These are phyloP conservation scores for Ochropacha duplaris DNA, from an alignment of 2,888 invertebrate species.

Conservation along the genomic window DNA sequence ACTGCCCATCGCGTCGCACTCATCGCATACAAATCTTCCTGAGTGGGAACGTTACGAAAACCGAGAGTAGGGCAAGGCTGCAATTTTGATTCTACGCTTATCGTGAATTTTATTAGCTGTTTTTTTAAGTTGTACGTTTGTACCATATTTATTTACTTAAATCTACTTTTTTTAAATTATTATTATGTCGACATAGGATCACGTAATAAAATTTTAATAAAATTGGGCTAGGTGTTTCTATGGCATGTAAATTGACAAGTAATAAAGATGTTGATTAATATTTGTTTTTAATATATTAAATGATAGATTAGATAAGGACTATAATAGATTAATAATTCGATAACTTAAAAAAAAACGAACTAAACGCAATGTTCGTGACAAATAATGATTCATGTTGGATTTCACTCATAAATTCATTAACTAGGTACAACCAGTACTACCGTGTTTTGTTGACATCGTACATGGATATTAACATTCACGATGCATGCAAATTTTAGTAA, in stretches of 20 bases:
- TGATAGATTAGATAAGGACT: too few species aligned
- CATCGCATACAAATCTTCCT: slow-evolving; percentile 37
- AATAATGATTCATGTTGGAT: neutral
- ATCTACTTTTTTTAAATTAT: too few species aligned
- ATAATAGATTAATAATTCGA: neutral
- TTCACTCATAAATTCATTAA: neutral
- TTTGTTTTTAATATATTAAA: too few species aligned
- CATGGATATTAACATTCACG: neutral
- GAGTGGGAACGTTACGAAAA: slow-evolving; percentile 33
- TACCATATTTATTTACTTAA: neutral
- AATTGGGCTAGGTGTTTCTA: too few species aligned
- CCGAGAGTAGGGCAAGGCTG: slow-evolving; percentile 38
- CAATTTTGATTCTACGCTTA: slow-evolving; percentile 21
- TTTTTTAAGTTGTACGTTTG: too few species aligned
- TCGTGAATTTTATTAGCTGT: neutral
- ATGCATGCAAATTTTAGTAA: too few species aligned
- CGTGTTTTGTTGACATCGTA: neutral
- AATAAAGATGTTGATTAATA: too few species aligned
- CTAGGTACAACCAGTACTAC: neutral
- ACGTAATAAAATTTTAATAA: too few species aligned
- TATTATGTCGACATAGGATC: too few species aligned
- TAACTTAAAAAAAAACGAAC: neutral
- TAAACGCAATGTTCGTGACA: neutral
- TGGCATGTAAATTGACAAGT: too few species aligned
- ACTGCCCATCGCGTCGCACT: slow-evolving; percentile 18